These are phyloP conservation scores for Oenanthe melanoleuca DNA, from an alignment of 2,113 vertebrate genomes.

Conservation along the genomic window DNA sequence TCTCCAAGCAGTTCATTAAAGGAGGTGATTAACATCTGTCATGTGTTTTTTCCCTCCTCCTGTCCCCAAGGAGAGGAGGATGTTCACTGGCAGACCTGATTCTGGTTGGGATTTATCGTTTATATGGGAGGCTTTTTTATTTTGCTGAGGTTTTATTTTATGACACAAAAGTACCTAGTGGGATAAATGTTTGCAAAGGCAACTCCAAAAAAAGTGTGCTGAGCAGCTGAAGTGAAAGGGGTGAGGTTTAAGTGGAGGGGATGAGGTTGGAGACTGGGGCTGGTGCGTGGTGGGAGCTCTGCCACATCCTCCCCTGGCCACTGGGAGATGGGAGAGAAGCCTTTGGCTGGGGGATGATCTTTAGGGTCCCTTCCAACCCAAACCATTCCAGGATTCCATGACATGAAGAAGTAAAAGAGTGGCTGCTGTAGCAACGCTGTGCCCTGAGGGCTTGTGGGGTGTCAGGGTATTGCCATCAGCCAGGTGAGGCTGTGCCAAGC, in stretches of 20 bases:
- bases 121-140: constrained; percentile 27
- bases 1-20: constrained; percentile 61
- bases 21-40: constrained; percentile 65
- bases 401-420: neutral
- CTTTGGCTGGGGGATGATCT: neutral
- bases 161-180: neutral
- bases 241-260: neutral
- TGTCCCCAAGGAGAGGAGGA: constrained; percentile 11
- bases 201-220: neutral
- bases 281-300: neutral
- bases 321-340: neutral
- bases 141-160: constrained; percentile 56
- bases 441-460: neutral
- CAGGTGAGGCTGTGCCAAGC: neutral
- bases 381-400: neutral
- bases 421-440: accelerated
- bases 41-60: constrained; percentile 11
- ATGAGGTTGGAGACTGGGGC: neutral
- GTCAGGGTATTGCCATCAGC: neutral
- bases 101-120: constrained; percentile 1
- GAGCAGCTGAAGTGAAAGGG: neutral
- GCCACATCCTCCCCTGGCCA: accelerated
- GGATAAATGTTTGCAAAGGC: constrained; percentile 39
- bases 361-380: neutral
- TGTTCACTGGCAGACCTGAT: constrained; percentile 28